phyloP scores from a whole-genome alignment of 2,888 invertebrate species.

The Carpatolechia fugitivella region DNA sequence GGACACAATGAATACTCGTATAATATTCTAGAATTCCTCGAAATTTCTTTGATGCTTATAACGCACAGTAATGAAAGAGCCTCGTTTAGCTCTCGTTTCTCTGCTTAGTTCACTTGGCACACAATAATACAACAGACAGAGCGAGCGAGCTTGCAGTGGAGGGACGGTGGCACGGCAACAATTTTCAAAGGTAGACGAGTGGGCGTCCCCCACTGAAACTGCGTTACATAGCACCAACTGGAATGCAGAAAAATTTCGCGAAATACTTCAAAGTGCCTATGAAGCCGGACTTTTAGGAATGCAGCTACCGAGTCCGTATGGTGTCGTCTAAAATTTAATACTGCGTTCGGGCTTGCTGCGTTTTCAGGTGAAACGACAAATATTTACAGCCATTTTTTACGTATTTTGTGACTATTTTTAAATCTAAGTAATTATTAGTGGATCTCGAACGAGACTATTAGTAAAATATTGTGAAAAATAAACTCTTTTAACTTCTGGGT shows the following conservation, averaged over 20 bases:
- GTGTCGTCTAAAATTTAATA: neutral
- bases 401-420: too few relatives aligned
- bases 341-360: too few relatives aligned
- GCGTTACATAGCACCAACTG: constrained; percentile 35
- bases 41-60: constrained; percentile 3
- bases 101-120: constrained; percentile 29
- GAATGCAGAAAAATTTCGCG: constrained; percentile 1
- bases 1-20: too few relatives aligned
- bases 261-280: constrained; percentile 24
- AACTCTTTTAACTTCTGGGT: too few relatives aligned
- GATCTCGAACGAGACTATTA: too few relatives aligned
- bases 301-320: neutral
- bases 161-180: constrained; percentile 41
- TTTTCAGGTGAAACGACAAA: too few relatives aligned
- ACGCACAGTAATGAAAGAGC: constrained; percentile 34
- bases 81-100: constrained; percentile 42
- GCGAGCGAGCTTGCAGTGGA: constrained; percentile 29
- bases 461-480: too few relatives aligned
- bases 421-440: too few relatives aligned
- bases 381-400: too few relatives aligned
- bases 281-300: constrained; percentile 10
- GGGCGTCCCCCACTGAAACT: constrained; percentile 45
- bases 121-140: constrained; percentile 8
- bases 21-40: too few relatives aligned
- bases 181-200: constrained; percentile 54